phyloP scores from a whole-genome alignment of 2,888 invertebrate species.

The Acronicta aceris region DNA sequence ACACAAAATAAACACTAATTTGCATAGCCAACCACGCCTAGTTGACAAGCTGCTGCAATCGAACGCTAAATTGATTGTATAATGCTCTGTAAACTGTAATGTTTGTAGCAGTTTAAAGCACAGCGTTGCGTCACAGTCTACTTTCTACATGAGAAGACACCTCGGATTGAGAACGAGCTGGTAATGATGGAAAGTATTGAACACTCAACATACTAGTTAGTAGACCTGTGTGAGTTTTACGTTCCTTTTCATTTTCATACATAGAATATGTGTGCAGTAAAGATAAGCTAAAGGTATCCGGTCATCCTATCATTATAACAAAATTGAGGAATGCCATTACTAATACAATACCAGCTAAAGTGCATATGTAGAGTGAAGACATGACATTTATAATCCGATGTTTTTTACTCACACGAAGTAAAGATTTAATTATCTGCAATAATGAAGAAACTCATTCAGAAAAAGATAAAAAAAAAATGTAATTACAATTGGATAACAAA shows the following conservation, averaged over 20 bases:
- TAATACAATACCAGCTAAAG: too few relatives aligned
- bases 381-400: too few relatives aligned
- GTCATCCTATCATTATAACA: too few relatives aligned
- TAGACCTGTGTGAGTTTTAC: constrained; percentile 35
- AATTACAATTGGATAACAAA: too few relatives aligned
- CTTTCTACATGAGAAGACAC: constrained; percentile 57
- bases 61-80: constrained; percentile 65
- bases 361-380: too few relatives aligned
- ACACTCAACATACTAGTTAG: constrained; percentile 30
- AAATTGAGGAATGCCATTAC: too few relatives aligned
- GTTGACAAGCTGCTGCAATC: constrained; percentile 46
- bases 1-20: constrained; percentile 34
- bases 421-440: too few relatives aligned
- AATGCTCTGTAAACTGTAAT: constrained; percentile 58
- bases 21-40: constrained; percentile 31
- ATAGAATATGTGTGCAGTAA: background rate
- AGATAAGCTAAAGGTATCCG: background rate
- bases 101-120: constrained; percentile 51
- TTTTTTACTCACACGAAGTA: too few relatives aligned
- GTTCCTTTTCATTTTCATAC: constrained; percentile 16
- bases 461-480: too few relatives aligned
- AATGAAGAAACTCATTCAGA: too few relatives aligned
- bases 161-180: constrained; percentile 39
- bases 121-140: constrained; percentile 38
- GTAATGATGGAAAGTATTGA: constrained; percentile 54